phyloP scores from a whole-genome alignment of 2,113 vertebrate species.

The Fulmarus glacialis region DNA sequence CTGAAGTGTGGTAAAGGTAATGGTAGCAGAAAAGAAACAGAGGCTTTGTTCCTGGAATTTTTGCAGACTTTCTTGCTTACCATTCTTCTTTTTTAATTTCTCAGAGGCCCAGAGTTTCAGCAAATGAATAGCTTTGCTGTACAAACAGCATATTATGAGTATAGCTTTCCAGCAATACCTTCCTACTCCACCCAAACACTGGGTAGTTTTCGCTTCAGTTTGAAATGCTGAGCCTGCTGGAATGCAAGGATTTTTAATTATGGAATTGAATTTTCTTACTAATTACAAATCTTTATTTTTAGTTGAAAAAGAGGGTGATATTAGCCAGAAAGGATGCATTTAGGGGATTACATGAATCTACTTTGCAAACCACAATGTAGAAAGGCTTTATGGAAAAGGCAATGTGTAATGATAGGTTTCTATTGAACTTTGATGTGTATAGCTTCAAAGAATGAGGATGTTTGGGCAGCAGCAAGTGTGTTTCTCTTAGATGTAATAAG shows the following conservation, averaged over 20 bases:
- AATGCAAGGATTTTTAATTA: slow-evolving; percentile 31
- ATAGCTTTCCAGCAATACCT: slow-evolving; percentile 17
- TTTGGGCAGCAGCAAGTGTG: background rate
- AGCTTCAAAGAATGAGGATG: slow-evolving; percentile 22
- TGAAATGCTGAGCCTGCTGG: background rate
- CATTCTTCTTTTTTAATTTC: background rate
- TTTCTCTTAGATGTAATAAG: background rate
- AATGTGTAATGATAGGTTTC: slow-evolving; percentile 1
- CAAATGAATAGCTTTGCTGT: slow-evolving; percentile 56
- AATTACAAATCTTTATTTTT: slow-evolving; percentile 43
- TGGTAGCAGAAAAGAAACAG: background rate
- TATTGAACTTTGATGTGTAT: slow-evolving; percentile 21
- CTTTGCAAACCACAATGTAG: background rate
- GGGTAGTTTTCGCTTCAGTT: background rate
- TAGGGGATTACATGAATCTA: slow-evolving; percentile 4
- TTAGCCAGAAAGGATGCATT: slow-evolving; percentile 2
- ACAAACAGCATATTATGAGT: slow-evolving; percentile 26
- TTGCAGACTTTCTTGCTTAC: background rate
- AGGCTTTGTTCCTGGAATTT: background rate
- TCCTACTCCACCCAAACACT: slow-evolving; percentile 24
- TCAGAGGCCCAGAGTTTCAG: slow-evolving; percentile 32
- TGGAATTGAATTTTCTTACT: background rate
- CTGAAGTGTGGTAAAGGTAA: background rate
- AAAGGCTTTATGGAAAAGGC: background rate
- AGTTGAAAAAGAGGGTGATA: background rate